These are phyloP conservation scores for Poeciliopsis occidentalis DNA, from an alignment of 2,113 vertebrate species.

Conservation along the genomic window DNA sequence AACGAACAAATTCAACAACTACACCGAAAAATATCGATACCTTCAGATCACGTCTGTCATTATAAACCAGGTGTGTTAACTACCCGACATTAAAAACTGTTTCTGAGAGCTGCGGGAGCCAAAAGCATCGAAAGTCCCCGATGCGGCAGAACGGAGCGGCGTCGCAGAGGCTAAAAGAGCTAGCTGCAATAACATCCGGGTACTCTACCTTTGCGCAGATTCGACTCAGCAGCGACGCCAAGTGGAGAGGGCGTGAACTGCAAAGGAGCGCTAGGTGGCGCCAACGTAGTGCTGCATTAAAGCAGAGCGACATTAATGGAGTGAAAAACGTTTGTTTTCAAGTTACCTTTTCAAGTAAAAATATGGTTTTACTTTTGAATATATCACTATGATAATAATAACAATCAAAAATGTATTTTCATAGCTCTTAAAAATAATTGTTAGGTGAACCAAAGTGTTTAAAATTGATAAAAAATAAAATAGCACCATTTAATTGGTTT, in stretches of 20 bases:
- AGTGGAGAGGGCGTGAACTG: conserved; percentile 8
- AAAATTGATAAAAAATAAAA: too few species aligned
- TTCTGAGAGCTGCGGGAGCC: conserved; percentile 13
- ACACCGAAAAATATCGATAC: conserved; percentile 35
- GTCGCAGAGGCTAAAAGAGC: conserved; percentile 73
- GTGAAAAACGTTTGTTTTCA: too few species aligned
- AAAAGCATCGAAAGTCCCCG: conserved; percentile 57
- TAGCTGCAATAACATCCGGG: conserved; percentile 78
- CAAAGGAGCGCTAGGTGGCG: neutral
- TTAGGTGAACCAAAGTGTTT: too few species aligned
- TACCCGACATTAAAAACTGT: conserved; percentile 20
- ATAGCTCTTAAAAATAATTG: too few species aligned
- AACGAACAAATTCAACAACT: conserved; percentile 41
- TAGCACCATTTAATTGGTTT: too few species aligned
- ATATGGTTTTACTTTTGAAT: too few species aligned
- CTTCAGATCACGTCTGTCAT: conserved; percentile 58
- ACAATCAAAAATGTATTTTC: too few species aligned
- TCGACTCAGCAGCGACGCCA: conserved; percentile 13
- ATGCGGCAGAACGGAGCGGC: conserved; percentile 61
- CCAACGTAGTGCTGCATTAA: neutral
- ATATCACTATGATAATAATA: too few species aligned
- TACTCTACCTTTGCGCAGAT: conserved; percentile 44
- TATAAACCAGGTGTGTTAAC: conserved; percentile 36
- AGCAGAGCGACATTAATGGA: too few species aligned
- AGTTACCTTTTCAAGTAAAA: too few species aligned